phyloP scores from a whole-genome alignment of 2,888 invertebrate genomes.

The Endomychus coccineus region DNA sequence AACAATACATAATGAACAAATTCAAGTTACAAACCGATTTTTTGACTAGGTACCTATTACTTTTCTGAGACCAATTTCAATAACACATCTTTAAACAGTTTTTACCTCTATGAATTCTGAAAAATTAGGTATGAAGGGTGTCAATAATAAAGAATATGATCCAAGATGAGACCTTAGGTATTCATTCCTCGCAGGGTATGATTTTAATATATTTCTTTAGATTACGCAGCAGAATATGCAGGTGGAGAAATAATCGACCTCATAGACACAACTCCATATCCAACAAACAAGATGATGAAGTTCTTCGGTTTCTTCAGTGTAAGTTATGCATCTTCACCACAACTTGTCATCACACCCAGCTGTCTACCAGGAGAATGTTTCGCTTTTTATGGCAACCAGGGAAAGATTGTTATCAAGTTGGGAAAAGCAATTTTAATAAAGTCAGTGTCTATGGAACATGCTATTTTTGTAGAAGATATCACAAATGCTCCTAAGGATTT shows the following conservation, averaged over 20 bases:
- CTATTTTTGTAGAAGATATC: constrained; percentile 7
- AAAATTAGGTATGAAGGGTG: too few species aligned
- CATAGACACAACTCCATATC: constrained; percentile 8
- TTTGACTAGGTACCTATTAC: too few species aligned
- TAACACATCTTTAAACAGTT: too few species aligned
- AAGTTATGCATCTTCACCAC: constrained; percentile 7
- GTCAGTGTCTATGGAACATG: constrained; percentile 13
- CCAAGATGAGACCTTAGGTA: too few species aligned
- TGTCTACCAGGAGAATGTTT: constrained; percentile 13
- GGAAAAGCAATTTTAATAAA: constrained; percentile 8
- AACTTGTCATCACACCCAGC: constrained; percentile 8
- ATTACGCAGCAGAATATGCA: constrained; percentile 16
- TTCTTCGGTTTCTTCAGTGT: constrained; percentile 12
- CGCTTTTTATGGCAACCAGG: constrained; percentile 12
- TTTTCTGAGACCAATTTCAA: too few species aligned
- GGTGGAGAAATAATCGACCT: constrained; percentile 9
- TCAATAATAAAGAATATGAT: too few species aligned
- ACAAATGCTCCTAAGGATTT: constrained; percentile 14
- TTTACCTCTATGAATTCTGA: too few species aligned
- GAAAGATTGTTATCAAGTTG: constrained; percentile 10
- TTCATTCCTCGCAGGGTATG: too few species aligned
- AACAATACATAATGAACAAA: too few species aligned
- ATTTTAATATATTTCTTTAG: constrained; percentile 4
- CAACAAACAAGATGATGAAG: constrained; percentile 7
- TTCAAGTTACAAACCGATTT: too few species aligned